Base-by-base conservation (phyloP, 2,113 vertebrate genomes). In the Elgaria multicarinata region DNA sequence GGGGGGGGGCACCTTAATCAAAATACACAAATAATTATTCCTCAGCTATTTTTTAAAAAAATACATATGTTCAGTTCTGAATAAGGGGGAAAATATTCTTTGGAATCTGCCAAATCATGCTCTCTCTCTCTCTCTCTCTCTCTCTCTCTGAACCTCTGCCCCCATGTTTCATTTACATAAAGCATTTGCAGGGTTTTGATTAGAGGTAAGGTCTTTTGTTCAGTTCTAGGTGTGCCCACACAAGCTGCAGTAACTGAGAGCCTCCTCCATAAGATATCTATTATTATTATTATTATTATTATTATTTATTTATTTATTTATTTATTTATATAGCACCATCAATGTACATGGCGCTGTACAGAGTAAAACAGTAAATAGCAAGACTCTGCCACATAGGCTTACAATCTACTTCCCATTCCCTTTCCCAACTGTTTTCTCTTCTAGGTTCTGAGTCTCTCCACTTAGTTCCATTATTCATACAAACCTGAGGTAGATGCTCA, bases 1-100 rank as follows among this genome's bases (percentile, higher is more conserved):
- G n/a, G 0, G 39, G 28, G 39, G 62, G 0, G 36, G 44, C 10
- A 46, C 33, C 69, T 74, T 14, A 39, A 72, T 50, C 28, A 64
- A 91, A 58, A 28, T 69, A 46, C 3, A 4, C 39, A 26, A 39
- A 6, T 24, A 55, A 46, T 24, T 10, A 22, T 18, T 55, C 9
- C 18, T 71, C 46, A 24, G 26, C 42, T 67, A 39, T 20, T 62
- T 62, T 53, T 53, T 53, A 9, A 9, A 9, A 53, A 53, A 53
- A 1, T 53, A 10, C 50, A 53, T 10, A 53, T 10, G 55, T 28
- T 12, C 62, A 31, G 1, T 62, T 72, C 36, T 20, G 28, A 77
- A 33, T 28, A 31, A 86, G 53, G 39, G 36, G 64, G 28, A 46
- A 2, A 36, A 71, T 24, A 8, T 44, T 20, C 9, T 24, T 4